Percentiles rank a stretch among this genome's conserved stretches.
phyloP scores from a whole-genome alignment of 2,113 vertebrate species.

The Chionis minor region DNA sequence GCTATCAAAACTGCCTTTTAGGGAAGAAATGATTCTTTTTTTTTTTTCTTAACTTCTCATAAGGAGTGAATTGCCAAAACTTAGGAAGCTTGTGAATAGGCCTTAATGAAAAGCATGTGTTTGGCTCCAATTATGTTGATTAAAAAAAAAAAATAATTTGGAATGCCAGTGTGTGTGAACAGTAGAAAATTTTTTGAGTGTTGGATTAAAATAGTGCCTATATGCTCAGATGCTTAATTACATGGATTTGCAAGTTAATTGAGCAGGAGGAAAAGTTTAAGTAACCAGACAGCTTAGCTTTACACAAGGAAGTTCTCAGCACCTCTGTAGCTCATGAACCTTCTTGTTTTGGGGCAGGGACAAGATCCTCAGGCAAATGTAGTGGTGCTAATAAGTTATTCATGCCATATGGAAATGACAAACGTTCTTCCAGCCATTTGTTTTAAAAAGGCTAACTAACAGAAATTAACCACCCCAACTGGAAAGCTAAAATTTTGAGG shows the following conservation, averaged over 20 bases:
- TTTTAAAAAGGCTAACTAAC: not conserved
- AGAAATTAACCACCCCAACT: not conserved
- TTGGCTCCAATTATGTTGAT: not conserved
- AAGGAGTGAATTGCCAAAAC: not conserved
- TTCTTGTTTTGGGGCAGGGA: not conserved
- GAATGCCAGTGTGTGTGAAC: not conserved
- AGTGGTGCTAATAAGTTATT: not conserved
- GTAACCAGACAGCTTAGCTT: not conserved
- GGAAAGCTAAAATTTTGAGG: not conserved
- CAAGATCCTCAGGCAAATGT: not conserved
- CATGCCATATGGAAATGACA: not conserved
- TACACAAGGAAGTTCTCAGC: not conserved
- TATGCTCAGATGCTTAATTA: constrained; percentile 19
- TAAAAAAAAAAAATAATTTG: not conserved
- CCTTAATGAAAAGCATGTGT: not conserved
- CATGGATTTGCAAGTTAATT: not conserved
- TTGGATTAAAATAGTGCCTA: not conserved
- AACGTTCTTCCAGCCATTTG: not conserved
- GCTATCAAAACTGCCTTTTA: not conserved
- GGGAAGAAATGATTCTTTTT: not conserved
- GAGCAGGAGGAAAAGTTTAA: not conserved
- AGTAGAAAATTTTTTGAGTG: not conserved
- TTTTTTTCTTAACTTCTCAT: not conserved
- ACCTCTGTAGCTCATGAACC: not conserved
- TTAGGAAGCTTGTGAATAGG: not conserved